Evolutionary conservation across 2,797 vertebrate species (phyloP).

Genomic region (Microctenopoma lineatum): DNA sequence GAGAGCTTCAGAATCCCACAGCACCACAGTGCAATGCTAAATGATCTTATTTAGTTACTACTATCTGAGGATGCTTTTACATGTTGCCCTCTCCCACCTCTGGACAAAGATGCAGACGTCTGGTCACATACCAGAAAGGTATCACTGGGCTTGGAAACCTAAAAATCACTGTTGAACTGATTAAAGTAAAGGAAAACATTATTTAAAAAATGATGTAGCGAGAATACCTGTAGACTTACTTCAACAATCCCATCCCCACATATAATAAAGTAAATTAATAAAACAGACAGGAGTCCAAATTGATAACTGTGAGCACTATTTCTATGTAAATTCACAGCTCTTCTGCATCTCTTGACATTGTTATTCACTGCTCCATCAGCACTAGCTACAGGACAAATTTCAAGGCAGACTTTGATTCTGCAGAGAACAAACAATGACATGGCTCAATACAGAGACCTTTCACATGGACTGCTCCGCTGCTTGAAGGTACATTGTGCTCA

Average conservation of each 20-base stretch:
- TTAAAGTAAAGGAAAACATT: background rate
- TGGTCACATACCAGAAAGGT: background rate
- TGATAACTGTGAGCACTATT: constrained; percentile 42
- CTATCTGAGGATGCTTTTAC: constrained; percentile 3
- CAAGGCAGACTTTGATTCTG: constrained; percentile 65
- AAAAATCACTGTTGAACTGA: background rate
- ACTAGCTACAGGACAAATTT: constrained; percentile 52
- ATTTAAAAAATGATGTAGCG: background rate
- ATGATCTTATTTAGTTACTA: constrained; percentile 6
- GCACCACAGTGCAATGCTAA: constrained; percentile 9
- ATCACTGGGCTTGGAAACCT: background rate
- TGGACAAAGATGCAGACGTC: background rate
- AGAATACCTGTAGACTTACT: constrained; percentile 2
- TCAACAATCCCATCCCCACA: constrained; percentile 6
- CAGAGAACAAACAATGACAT: constrained; percentile 72
- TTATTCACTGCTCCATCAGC: constrained; percentile 50
- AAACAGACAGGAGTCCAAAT: constrained; percentile 23
- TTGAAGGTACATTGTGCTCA: constrained; percentile 47
- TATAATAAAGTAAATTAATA: background rate
- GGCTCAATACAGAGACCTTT: constrained; percentile 61
- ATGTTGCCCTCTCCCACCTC: background rate
- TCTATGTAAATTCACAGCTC: constrained; percentile 69
- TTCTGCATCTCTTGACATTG: constrained; percentile 60
- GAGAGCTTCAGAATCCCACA: constrained; percentile 1
- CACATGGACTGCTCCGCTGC: constrained; percentile 37